Base-by-base conservation (phyloP, 2,113 vertebrate species). In the Chionis minor region DNA sequence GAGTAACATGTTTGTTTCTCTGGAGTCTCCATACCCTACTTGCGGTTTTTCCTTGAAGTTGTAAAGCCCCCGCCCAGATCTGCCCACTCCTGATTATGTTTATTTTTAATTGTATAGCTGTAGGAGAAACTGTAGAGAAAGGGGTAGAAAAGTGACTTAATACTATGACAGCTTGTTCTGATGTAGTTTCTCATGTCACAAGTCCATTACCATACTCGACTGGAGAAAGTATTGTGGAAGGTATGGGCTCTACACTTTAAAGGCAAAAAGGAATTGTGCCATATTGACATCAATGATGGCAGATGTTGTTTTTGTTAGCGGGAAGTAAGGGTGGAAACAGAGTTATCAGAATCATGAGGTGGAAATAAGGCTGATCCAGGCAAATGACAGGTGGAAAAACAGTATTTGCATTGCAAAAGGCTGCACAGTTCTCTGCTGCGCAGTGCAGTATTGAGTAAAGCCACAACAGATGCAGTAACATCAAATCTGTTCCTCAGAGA, bases 391-490 rank as follows among this genome's bases (percentile, higher is more conserved):
- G 26, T 70, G 14, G 62, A 15, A 38, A 58, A 73, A 51, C 30
- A 14, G 9, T 51, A 87, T 88, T 93, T 96, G 92, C 80, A 63
- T 81, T 92, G 91, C 86, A 84, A 91, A 95, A 89, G 20, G 12
- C 40, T 4, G 1, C 23, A 17, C 24, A 54, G 33, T 33, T 89
- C 65, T 78, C 38, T 84, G 30, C 51, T 91, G 35, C 28, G 89
- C n/a, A 71, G 14, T 8, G 12, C 20, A 47, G 56, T 59, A 35
- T 62, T 92, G 47, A 92, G 67, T 84, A 84, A 90, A 89, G 45
- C 88, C 59, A 21, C 80, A 86, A 40, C 45, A 91, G 45, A 86
- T 38, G 77, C n/a, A 94, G 47, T 2, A 1, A 51, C 32, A 62
- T 73, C 42, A 45, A 81, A 73, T 70, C 51, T 69, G 6, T 70